Conservation (phyloP, 2,888 invertebrate genomes). For the Sinelater perroti region DNA sequence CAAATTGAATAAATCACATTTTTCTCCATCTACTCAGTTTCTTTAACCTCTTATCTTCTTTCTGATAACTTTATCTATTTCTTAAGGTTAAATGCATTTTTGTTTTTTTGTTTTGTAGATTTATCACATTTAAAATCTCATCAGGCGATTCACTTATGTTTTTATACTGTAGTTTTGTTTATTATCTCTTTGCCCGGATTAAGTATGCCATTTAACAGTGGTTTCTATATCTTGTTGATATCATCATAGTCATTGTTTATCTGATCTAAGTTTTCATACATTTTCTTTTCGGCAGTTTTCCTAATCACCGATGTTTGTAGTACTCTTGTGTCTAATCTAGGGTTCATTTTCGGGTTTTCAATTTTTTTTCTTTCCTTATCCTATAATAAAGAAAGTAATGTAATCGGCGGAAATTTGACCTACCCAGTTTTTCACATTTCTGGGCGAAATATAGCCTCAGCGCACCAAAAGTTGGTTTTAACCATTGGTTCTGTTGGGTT, state of each 20-base stretch:
- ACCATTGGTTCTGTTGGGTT: too few species aligned
- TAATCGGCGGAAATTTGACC: too few species aligned
- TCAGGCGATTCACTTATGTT: slow-evolving; percentile 24
- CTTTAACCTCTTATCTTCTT: slow-evolving; percentile 19
- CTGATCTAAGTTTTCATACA: slow-evolving; percentile 1
- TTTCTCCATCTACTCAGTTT: slow-evolving; percentile 19
- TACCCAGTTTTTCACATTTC: too few species aligned
- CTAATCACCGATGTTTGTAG: not conserved
- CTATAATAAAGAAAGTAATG: too few species aligned
- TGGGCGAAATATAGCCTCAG: too few species aligned
- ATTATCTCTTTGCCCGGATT: slow-evolving; percentile 3
- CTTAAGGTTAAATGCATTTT: slow-evolving; percentile 17
- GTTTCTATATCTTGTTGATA: not conserved
- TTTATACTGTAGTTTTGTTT: slow-evolving; percentile 10
- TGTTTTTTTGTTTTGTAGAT: slow-evolving; percentile 20
- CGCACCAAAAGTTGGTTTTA: too few species aligned
- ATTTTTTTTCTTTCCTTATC: too few species aligned
- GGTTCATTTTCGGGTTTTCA: not conserved
- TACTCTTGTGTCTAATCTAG: slow-evolving; percentile 2
- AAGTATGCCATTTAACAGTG: not conserved
- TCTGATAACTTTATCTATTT: slow-evolving; percentile 24
- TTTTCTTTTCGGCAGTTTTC: slow-evolving; percentile 2
- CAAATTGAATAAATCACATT: slow-evolving; percentile 14
- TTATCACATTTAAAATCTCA: slow-evolving; percentile 19
- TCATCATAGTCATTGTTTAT: not conserved